Conservation (phyloP, 2,888 invertebrate species). For the Tupiocoris notatus region DNA sequence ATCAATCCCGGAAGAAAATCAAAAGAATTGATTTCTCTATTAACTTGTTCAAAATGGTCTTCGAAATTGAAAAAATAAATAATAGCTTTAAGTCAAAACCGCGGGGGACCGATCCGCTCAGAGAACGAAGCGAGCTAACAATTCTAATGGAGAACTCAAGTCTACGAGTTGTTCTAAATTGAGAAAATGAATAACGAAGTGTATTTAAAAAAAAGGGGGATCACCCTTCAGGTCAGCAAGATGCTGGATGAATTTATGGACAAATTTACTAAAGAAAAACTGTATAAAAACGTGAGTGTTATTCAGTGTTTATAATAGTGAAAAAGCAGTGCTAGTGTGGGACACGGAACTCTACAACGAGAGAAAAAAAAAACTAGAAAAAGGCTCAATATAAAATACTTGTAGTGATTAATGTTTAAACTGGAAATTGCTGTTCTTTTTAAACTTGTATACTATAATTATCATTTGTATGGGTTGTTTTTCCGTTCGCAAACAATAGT, state of each 20-base stretch:
- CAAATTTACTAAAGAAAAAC: conserved; percentile 25
- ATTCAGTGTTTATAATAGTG: conserved; percentile 40
- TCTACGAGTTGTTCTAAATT: conserved; percentile 1
- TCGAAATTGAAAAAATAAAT: neutral
- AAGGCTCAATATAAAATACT: conserved; percentile 34
- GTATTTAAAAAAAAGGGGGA: conserved; percentile 16
- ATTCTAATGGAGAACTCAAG: conserved; percentile 21
- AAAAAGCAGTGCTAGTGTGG: conserved; percentile 39
- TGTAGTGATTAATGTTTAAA: conserved; percentile 31
- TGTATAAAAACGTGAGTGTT: conserved; percentile 39
- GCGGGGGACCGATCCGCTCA: neutral
- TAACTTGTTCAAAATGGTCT: neutral
- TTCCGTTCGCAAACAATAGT: too few relatives aligned
- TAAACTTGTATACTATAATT: neutral
- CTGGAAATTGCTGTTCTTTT: conserved; percentile 32
- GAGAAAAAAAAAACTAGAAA: conserved; percentile 40
- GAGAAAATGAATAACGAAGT: conserved; percentile 10
- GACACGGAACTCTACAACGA: conserved; percentile 41
- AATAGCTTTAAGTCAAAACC: conserved; percentile 2
- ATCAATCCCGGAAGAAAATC: conserved; percentile 8
- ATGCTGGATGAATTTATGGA: conserved; percentile 37
- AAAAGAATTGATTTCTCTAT: conserved; percentile 35
- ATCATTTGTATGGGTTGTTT: neutral
- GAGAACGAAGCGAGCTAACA: neutral
- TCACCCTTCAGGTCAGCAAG: conserved; percentile 14